Evolutionary conservation across 2,797 vertebrate species (phyloP).

Genomic region (Ptychadena robeensis): DNA sequence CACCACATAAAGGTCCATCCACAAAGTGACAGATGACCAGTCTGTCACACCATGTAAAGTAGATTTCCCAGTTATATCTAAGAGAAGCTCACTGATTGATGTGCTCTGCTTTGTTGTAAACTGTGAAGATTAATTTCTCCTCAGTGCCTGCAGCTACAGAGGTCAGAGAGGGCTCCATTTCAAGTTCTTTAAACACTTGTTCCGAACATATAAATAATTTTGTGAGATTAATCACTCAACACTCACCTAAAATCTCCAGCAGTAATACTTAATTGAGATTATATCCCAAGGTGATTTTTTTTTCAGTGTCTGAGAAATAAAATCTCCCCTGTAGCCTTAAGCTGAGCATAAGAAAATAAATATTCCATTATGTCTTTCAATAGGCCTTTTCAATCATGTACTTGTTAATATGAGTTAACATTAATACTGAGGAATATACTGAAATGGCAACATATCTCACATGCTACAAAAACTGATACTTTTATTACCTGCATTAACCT

Average conservation of each 20-base stretch:
- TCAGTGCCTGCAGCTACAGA: background rate
- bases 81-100: too few species aligned
- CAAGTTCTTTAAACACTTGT: background rate
- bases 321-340: background rate
- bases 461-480: background rate
- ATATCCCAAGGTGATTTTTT: background rate
- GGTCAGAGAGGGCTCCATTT: background rate
- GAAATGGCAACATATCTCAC: background rate
- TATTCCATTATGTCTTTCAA: background rate
- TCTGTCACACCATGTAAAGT: too few species aligned
- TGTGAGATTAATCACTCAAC: background rate
- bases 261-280: background rate
- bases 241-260: background rate
- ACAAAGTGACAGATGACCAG: too few species aligned
- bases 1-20: too few species aligned
- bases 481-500: conserved; percentile 28
- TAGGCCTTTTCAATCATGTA: background rate
- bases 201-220: background rate
- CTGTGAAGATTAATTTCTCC: background rate
- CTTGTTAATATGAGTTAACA: background rate
- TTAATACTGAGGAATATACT: background rate
- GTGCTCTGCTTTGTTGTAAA: too few species aligned
- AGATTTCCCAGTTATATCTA: background rate
- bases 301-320: background rate
- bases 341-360: background rate